A percentile compares a stretch with the other conserved stretches of the same genome.
Evolutionary conservation across 2,113 vertebrate species (phyloP).

Genomic region (Nanorana parkeri): DNA sequence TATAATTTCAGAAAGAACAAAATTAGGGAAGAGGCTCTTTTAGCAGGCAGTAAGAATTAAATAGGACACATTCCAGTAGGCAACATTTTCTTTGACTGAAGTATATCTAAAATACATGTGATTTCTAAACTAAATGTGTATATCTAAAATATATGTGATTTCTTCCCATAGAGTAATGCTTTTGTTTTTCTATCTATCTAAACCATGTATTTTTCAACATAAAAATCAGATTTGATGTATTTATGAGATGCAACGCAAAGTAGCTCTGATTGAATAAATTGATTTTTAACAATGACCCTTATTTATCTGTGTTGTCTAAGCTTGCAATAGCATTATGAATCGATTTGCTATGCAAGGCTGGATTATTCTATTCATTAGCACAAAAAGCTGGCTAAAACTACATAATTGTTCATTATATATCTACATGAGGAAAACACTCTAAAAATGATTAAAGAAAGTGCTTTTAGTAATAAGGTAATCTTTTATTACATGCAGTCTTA

Average conservation of each 20-base stretch:
- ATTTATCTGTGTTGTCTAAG: neutral
- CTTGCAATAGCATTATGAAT: neutral
- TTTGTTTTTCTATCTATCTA: no score
- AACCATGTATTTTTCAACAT: no score
- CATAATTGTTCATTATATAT: conserved; percentile 27
- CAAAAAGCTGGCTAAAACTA: neutral
- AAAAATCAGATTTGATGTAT: no score
- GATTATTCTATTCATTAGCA: neutral
- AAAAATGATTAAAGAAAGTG: conserved; percentile 13
- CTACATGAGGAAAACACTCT: neutral
- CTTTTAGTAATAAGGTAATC: conserved; percentile 34
- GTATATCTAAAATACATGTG: no score
- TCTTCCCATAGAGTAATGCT: no score
- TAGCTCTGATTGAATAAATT: neutral
- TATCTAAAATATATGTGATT: no score
- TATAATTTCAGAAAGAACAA: no score
- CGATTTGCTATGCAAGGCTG: neutral
- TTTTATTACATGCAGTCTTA: conserved; percentile 13
- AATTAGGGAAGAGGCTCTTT: no score
- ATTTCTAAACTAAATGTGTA: no score
- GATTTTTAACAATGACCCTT: neutral
- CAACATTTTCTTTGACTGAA: no score
- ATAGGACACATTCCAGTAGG: no score
- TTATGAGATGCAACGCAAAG: neutral
- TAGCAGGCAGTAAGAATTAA: no score